phyloP scores from a whole-genome alignment of 2,113 vertebrate species.

The Clarias magur region DNA sequence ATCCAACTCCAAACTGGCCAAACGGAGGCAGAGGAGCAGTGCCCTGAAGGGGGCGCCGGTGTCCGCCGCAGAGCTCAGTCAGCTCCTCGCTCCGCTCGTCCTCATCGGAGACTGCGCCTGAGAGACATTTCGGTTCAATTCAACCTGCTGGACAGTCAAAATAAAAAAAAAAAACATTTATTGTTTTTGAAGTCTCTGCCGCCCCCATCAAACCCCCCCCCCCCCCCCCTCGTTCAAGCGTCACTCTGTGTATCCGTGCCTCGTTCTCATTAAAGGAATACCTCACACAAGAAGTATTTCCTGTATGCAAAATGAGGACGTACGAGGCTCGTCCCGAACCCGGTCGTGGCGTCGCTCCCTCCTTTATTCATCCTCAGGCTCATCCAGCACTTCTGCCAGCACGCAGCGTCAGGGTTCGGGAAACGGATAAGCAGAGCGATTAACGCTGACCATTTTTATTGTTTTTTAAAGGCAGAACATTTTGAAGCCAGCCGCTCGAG shows the following conservation, averaged over 20 bases:
- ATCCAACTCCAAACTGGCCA: conserved; percentile 89
- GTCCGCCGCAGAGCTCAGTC: conserved; percentile 75
- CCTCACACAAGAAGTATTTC: not conserved
- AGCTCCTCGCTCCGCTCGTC: conserved; percentile 83
- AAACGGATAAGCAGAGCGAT: not conserved
- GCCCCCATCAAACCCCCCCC: not conserved
- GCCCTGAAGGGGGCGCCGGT: conserved; percentile 77
- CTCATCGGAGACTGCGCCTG: conserved; percentile 88
- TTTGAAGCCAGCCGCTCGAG: conserved; percentile 63
- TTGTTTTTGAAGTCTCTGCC: conserved; percentile 25
- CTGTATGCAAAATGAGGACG: conserved; percentile 37
- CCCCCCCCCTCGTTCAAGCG: not conserved
- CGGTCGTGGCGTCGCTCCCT: conserved; percentile 40
- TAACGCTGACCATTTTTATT: not conserved
- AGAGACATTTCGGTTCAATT: conserved; percentile 47
- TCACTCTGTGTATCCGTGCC: not conserved
- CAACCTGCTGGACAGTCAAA: conserved; percentile 12
- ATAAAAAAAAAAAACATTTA: not conserved
- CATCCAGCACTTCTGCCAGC: conserved; percentile 68
- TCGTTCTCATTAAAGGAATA: conserved; percentile 5
- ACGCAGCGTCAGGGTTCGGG: conserved; percentile 50
- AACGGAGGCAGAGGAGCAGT: conserved; percentile 85
- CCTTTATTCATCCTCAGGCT: conserved; percentile 53
- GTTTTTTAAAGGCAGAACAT: conserved; percentile 54
- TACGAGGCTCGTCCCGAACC: conserved; percentile 58